Evolutionary conservation across 2,113 vertebrate species (phyloP), one percentile per base, ranked within the genome.

Genomic region (Amia ocellicauda): DNA sequence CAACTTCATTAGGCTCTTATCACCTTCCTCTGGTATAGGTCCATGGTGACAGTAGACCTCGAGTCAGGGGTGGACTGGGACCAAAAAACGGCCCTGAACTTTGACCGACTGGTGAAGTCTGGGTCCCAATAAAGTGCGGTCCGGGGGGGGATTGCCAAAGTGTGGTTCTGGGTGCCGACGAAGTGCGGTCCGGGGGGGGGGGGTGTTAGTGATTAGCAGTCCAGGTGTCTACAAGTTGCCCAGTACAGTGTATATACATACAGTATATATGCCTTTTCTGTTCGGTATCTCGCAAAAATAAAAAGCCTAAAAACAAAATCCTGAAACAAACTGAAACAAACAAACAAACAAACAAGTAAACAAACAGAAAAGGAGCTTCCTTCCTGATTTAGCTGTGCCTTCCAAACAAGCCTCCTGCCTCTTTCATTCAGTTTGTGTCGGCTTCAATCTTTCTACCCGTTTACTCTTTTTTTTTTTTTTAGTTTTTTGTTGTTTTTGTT

Each of bases 281-380:
- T 13, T 65, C 41, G 14, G 20, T 23, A 41, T 36, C 9, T 40
- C 5, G 13, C 23, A 57, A 9, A 22, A 50, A 51, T 24, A 2
- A 56, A 63, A 63, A 41, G 19, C 55, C 31, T 41, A 49, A 42
- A 14, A 40, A 54, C 26, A 29, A 24, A 51, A 66, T 58, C 20
- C 14, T 49, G 43, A 60, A 28, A 17, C 52, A 29, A 45, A 60
- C 22, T 60, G 14, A 66, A 60, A 36, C 23, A 16, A 54, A 63
- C 51, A 2, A 63, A 63, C 29, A 52, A 54, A 23, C n/a, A n/a
- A n/a, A n/a, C n/a, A n/a, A n/a, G n/a, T n/a, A 31, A 22, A 26
- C 22, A 23, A 60, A 60, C 36, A 53, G 53, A 67, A 67, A 43
- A 3, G 16, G 31, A 4, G 3, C 28, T 14, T 45, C 27, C 19